These are phyloP conservation scores for Cataglyphis hispanica DNA, from an alignment of 1,140 invertebrate species.

Conservation along the genomic window DNA sequence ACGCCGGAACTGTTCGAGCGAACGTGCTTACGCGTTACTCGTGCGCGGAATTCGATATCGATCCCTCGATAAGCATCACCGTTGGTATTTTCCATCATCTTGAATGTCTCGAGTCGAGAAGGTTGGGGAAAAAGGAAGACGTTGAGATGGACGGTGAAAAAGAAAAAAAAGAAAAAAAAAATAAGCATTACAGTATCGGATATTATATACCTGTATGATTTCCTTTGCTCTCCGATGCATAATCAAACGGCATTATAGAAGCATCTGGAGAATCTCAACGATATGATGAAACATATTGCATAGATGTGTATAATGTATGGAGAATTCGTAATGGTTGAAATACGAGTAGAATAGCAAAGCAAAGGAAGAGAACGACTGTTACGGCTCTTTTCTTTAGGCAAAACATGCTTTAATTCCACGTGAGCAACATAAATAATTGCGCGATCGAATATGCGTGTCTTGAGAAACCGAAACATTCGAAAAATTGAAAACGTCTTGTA, in stretches of 20 bases:
- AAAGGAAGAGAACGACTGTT: neutral
- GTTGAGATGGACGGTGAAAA: neutral
- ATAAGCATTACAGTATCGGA: neutral
- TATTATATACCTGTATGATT: neutral
- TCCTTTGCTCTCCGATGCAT: too few species aligned
- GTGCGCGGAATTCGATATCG: conserved; percentile 60
- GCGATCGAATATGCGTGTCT: neutral
- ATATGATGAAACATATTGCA: too few species aligned
- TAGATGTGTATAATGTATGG: neutral
- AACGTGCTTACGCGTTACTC: conserved; percentile 48
- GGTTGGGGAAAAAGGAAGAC: neutral
- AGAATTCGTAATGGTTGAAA: neutral
- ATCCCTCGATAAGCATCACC: conserved; percentile 39
- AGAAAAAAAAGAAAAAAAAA: neutral
- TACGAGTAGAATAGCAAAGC: neutral
- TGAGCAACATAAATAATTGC: neutral
- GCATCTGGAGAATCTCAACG: too few species aligned
- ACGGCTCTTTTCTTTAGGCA: neutral
- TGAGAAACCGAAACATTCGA: neutral
- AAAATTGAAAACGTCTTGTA: neutral
- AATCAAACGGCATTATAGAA: too few species aligned
- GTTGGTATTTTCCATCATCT: conserved; percentile 59
- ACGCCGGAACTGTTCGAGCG: conserved; percentile 48
- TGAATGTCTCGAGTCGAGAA: conserved; percentile 51
- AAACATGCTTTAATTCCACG: neutral